These are phyloP conservation scores for Turnix velox DNA, from an alignment of 2,113 vertebrate genomes.

Conservation along the genomic window DNA sequence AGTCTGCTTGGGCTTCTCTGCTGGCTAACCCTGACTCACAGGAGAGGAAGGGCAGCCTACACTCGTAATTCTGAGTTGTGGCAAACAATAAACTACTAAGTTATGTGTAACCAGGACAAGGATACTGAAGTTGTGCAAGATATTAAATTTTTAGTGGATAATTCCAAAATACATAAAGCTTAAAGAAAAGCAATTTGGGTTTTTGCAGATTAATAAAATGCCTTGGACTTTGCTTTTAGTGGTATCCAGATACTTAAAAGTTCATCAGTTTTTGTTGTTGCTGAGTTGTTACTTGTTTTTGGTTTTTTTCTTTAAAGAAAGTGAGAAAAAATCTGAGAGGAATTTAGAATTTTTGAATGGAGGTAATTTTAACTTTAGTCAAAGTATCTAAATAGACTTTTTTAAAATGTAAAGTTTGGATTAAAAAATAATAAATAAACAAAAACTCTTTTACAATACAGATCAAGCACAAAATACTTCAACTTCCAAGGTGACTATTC, in stretches of 20 bases:
- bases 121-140: neutral
- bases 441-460: too few relatives aligned
- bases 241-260: neutral
- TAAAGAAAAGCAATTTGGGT: neutral
- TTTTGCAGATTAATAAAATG: neutral
- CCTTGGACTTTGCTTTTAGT: neutral
- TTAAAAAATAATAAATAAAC: neutral
- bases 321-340: neutral
- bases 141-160: neutral
- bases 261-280: neutral
- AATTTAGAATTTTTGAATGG: neutral
- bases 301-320: neutral
- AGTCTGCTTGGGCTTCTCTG: neutral
- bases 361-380: neutral
- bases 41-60: neutral
- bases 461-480: neutral
- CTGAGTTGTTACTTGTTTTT: neutral
- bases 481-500: neutral
- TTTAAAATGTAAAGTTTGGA: neutral
- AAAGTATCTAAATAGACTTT: neutral
- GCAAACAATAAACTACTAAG: neutral
- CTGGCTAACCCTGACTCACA: neutral
- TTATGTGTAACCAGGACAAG: neutral
- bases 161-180: neutral
- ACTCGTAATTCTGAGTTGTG: neutral